Evolutionary conservation across 2,888 invertebrate genomes (phyloP), one percentile per base, ranked within the genome.

Genomic region (Andrena trimmerana): DNA sequence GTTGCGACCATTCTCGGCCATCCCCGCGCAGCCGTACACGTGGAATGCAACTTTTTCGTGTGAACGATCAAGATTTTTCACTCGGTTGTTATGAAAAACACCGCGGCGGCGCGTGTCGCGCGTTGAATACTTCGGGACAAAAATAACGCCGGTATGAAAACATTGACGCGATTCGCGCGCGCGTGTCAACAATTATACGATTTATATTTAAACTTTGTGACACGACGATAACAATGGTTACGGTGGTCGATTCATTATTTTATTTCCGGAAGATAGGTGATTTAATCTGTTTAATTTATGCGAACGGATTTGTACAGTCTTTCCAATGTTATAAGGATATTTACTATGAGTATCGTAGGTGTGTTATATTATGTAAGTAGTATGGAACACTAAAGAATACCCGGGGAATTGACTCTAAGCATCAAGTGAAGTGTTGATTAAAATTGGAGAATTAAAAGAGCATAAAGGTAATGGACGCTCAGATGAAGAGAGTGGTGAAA

Each of bases 31-130:
- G 24, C 13, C 27, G 8, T 36, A 60, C 76, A 66, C 81, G 72
- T 83, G 76, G 24, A 60, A 66, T 73, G 77, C 69, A 81, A 68
- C 54, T 81, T 81, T 27, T 57, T 52, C 65, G 16, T 70, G 71
- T 33, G 68, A 65, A 59, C 59, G 66, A 50, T 65, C 31, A 60
- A 36, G 50, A 65, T 69, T 31, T 62, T 42, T 60, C 42, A 24
- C 20, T 27, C 50, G 33, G 29, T 72, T 72, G 66, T 66, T 60
- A 20, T 16, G 24, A 27, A 60, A 65, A 27, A 31, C n/a, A 29
- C 20, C 52, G 33, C 20, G 52, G 2, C n/a, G n/a, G 50, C 67
- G 16, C 31, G 67, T 67, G 52, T 31, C 52, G 52, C 52, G n/a
- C 20, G 29, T 33, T n/a, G 31, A 67, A 66, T 13, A 31, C 31